These are phyloP conservation scores for Pseudoips prasinana DNA, from an alignment of 2,888 invertebrate genomes.

Conservation along the genomic window DNA sequence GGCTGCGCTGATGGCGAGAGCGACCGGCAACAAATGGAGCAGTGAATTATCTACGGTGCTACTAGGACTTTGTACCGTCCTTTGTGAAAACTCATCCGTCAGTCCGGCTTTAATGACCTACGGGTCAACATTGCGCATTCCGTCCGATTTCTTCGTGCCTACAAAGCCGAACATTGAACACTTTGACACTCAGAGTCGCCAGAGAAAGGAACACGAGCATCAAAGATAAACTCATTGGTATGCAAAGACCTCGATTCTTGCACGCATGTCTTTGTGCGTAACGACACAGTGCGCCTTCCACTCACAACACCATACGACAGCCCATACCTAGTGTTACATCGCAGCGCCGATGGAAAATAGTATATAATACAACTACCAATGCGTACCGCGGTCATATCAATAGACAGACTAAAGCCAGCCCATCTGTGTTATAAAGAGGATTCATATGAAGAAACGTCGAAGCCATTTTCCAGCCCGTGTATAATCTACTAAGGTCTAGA, in stretches of 20 bases:
- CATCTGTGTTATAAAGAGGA: background rate
- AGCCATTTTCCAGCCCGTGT: too few relatives aligned
- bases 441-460: background rate
- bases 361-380: constrained; percentile 1
- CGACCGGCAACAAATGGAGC: background rate
- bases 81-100: background rate
- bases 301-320: constrained; percentile 7
- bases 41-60: constrained; percentile 2
- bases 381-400: background rate
- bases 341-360: background rate
- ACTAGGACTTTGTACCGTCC: constrained; percentile 2
- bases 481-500: too few relatives aligned
- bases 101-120: constrained; percentile 5
- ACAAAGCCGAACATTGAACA: background rate
- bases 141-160: constrained; percentile 1
- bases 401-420: background rate
- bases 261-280: constrained; percentile 4
- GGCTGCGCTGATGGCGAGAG: constrained; percentile 2
- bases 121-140: constrained; percentile 1
- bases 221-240: constrained; percentile 1
- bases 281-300: background rate
- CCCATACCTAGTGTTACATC: constrained; percentile 1
- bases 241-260: constrained; percentile 2
- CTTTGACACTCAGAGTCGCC: background rate
- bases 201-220: background rate